phyloP scores from a whole-genome alignment of 2,888 invertebrate species.

The Nyleta sp. region DNA sequence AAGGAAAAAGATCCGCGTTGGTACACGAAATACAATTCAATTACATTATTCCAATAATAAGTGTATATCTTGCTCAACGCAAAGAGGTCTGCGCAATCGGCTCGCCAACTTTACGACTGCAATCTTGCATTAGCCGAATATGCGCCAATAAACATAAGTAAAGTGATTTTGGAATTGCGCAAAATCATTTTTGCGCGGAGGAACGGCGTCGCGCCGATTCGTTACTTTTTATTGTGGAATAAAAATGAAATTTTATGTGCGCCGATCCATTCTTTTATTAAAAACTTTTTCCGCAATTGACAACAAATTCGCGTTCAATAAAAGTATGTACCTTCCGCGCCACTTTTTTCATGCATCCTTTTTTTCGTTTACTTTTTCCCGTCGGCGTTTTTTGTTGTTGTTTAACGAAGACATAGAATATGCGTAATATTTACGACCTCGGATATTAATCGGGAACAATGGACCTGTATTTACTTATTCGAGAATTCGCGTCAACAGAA shows the following conservation, averaged over 20 bases:
- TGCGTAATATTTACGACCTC: neutral
- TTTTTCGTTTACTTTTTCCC: too few relatives aligned
- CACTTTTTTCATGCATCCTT: too few relatives aligned
- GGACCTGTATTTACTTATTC: too few relatives aligned
- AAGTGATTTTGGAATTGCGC: constrained; percentile 36
- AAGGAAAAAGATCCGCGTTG: constrained; percentile 16
- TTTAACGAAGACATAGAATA: too few relatives aligned
- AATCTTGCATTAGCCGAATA: constrained; percentile 41
- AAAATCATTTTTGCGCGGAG: constrained; percentile 19
- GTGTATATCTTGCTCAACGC: constrained; percentile 31
- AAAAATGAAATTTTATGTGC: constrained; percentile 31
- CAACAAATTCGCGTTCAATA: constrained; percentile 11
- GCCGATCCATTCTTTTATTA: constrained; percentile 25
- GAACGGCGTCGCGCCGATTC: constrained; percentile 10
- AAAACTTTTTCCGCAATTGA: constrained; percentile 6
- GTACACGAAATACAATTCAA: constrained; percentile 49
- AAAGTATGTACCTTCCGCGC: constrained; percentile 1
- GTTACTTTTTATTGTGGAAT: constrained; percentile 30
- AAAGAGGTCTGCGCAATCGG: constrained; percentile 30
- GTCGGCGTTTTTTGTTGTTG: too few relatives aligned
- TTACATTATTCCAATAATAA: constrained; percentile 51
- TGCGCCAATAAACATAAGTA: constrained; percentile 36
- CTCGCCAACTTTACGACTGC: constrained; percentile 33
- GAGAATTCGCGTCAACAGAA: too few relatives aligned
- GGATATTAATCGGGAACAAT: too few relatives aligned